phyloP scores from a whole-genome alignment of 92 coral and sea anemone genomes.

The Epizoanthus rinbou region DNA sequence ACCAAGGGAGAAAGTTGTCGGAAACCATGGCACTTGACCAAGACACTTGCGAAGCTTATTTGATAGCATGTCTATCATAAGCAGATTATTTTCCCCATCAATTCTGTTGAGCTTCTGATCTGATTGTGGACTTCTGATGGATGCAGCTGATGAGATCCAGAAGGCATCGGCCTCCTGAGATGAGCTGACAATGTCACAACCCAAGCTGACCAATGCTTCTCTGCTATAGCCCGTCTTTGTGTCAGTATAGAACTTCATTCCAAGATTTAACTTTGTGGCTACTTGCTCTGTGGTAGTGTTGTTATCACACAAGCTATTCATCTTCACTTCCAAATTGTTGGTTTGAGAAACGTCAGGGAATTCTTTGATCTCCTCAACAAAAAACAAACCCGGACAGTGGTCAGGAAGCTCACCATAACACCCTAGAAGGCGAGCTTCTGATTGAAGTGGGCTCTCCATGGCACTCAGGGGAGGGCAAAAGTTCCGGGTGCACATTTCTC shows the following conservation, averaged over 20 bases:
- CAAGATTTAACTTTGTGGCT: constrained; percentile 40
- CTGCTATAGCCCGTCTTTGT: neutral
- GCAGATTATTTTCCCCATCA: constrained; percentile 75
- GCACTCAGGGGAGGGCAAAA: constrained; percentile 64
- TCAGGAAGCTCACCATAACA: constrained; percentile 63
- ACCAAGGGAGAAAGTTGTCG: constrained; percentile 63
- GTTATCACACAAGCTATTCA: constrained; percentile 40
- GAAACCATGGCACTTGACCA: constrained; percentile 78
- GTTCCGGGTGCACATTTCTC: constrained; percentile 71
- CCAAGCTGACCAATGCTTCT: constrained; percentile 58
- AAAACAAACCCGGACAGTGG: constrained; percentile 59
- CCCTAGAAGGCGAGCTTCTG: constrained; percentile 71
- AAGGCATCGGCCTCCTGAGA: constrained; percentile 75
- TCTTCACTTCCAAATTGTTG: constrained; percentile 30
- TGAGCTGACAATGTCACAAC: constrained; percentile 60
- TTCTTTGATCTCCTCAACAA: constrained; percentile 55
- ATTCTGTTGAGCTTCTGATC: constrained; percentile 64
- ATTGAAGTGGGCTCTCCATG: constrained; percentile 61
- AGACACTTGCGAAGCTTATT: constrained; percentile 36
- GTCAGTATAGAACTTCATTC: constrained; percentile 41
- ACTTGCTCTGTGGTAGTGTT: neutral
- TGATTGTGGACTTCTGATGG: constrained; percentile 31
- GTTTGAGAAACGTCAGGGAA: constrained; percentile 34
- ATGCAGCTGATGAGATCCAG: constrained; percentile 55
- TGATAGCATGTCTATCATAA: constrained; percentile 50